Evolutionary conservation across 2,113 vertebrate species (phyloP), one percentile per base, ranked within the genome.

Genomic region (Clinocottus analis): DNA sequence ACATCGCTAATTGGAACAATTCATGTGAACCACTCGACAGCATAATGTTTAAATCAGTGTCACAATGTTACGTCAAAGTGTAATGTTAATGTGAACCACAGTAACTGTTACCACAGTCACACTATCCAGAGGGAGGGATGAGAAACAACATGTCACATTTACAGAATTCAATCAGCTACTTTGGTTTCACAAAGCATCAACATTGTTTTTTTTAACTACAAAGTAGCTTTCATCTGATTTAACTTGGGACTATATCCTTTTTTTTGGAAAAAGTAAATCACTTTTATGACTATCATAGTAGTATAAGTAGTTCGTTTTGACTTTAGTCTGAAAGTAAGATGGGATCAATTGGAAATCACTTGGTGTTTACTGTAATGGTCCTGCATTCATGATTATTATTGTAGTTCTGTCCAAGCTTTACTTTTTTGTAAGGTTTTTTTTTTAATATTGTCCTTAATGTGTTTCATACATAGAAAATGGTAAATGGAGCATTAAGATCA

Each of bases 401-500:
- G 3, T 21, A 29, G 2, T 13, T n/a, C 55, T n/a, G 16, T 58
- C 49, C 39, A 74, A 62, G 59, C 73, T 80, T 61, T 19, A 45
- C 37, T 59, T 66, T 0, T 43, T 45, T 58, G 7, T 27, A 53
- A 58, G 13, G 7, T 41, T 41, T 41, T 3, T 74, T 70, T 70
- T 66, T 33, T 61, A 64, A 55, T 29, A 69, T 55, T 56, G 68
- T 39, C 37, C 53, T 45, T 2, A 16, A 19, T 56, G 10, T 35
- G 29, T 64, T 51, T 47, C n/a, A 25, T 60, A 31, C 1, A 62
- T 17, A 63, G 31, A 62, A 67, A 35, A 60, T 17, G 21, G 9
- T 83, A n/a, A 72, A 73, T 65, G 43, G 61, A 53, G 55, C 35
- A 17, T 77, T 21, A 29, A 35, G n/a, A n/a, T n/a, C n/a, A n/a